A percentile compares a stretch with the other conserved stretches of the same genome.
Conservation (phyloP, 1,140 invertebrate genomes). For the Pseudomyrmex flavicornis region DNA sequence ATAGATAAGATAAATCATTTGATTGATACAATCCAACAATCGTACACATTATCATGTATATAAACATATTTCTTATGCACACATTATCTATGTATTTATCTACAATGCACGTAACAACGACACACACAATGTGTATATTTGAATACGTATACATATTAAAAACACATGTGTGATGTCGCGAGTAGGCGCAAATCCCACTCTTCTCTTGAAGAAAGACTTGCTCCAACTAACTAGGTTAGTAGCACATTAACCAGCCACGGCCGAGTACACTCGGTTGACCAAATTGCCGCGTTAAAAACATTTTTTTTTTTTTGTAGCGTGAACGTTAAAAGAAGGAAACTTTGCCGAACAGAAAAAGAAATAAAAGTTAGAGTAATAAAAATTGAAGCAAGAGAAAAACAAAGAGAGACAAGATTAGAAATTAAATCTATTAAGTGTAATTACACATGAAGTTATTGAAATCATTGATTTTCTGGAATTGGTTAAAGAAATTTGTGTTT, state of each 20-base stretch:
- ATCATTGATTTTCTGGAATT: no score
- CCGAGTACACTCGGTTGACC: constrained; percentile 80
- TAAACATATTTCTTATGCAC: no score
- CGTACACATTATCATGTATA: no score
- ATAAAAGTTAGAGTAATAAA: neutral
- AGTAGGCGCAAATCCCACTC: constrained; percentile 70
- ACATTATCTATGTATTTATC: neutral
- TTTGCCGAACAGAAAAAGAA: neutral
- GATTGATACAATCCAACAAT: no score
- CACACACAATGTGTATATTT: constrained; percentile 7
- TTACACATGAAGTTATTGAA: no score
- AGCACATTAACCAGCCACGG: constrained; percentile 81
- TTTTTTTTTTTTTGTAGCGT: constrained; percentile 69
- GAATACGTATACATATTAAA: neutral
- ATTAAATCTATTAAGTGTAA: no score
- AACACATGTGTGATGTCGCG: constrained; percentile 48
- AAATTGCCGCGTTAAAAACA: constrained; percentile 82
- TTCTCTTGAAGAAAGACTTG: constrained; percentile 82
- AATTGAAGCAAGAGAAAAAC: neutral
- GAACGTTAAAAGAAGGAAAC: constrained; percentile 15
- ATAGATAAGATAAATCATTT: no score
- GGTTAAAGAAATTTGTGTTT: no score
- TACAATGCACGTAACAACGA: neutral
- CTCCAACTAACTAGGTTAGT: constrained; percentile 84
- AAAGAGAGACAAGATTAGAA: neutral